Conservation (phyloP, 2,113 vertebrate species). For the Xyrauchen texanus region DNA sequence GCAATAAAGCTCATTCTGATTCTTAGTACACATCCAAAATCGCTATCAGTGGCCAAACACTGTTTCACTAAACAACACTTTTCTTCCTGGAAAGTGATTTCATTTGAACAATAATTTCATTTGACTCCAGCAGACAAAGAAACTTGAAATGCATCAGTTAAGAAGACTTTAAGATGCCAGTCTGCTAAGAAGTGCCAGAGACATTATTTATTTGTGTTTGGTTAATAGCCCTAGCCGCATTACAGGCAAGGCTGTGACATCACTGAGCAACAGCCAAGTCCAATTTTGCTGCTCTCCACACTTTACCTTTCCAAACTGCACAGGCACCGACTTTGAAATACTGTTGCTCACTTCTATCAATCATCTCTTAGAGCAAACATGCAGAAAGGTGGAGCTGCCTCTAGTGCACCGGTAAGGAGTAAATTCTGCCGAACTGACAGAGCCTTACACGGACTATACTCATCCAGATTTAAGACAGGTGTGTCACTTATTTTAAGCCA, state of each 20-base stretch:
- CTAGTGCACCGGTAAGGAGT: slow-evolving; percentile 54
- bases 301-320: slow-evolving; percentile 32
- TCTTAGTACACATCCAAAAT: no score
- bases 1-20: no score
- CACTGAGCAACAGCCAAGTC: slow-evolving; percentile 39
- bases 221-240: slow-evolving; percentile 49
- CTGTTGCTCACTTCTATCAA: slow-evolving; percentile 32
- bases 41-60: no score
- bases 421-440: slow-evolving; percentile 53
- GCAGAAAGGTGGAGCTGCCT: slow-evolving; percentile 48
- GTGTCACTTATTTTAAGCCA: slow-evolving; percentile 32
- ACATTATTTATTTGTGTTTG: slow-evolving; percentile 51
- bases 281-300: slow-evolving; percentile 40
- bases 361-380: slow-evolving; percentile 41
- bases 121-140: slow-evolving; percentile 37
- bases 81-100: slow-evolving; percentile 14
- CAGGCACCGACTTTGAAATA: slow-evolving; percentile 42
- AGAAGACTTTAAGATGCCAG: no score
- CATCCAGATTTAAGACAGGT: slow-evolving; percentile 47
- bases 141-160: slow-evolving; percentile 41
- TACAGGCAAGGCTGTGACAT: slow-evolving; percentile 41
- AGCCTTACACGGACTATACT: slow-evolving; percentile 42
- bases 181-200: background rate
- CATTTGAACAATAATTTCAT: slow-evolving; percentile 11
- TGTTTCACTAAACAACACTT: background rate